Evolutionary conservation across 2,888 invertebrate species (phyloP), one percentile per base, ranked within the genome.

Genomic region (Priocnemis perturbator): DNA sequence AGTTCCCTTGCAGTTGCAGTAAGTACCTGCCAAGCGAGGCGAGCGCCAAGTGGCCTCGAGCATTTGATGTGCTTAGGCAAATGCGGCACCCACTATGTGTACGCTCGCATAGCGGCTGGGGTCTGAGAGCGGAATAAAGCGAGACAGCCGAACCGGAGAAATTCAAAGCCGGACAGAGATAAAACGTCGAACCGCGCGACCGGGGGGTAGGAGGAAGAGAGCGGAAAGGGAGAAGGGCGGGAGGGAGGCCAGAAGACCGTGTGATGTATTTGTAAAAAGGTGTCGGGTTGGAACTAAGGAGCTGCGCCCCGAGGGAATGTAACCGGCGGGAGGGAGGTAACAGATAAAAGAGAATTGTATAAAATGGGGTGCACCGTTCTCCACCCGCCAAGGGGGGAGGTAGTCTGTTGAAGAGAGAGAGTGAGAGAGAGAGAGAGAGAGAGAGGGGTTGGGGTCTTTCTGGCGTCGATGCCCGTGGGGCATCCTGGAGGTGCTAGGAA

Each of bases 241-340:
- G 50, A 48, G 69, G 61, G 64, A 23, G 79, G 71, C 79, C 85
- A 86, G 81, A 84, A 85, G 84, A 86, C 86, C 85, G 86, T 86
- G 87, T 86, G 88, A 87, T 88, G 88, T 88, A 87, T 88, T 88
- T 88, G 88, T 89, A 88, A 88, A 89, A 87, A 88, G 89, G 89
- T 88, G 88, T 87, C 86, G 87, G 89, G 83, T 86, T 86, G 88
- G 88, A 88, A 87, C 86, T 86, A 87, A 87, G 87, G 80, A 86
- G 74, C 82, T 67, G 79, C 72, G 85, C 87, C 88, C 86, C 87
- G 85, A 83, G 88, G 88, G 88, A 88, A 79, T 75, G 77, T 67
- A 79, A 80, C 81, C 81, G 78, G 74, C 78, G 79, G 81, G 80
- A 78, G 83, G 79, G 85, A 82, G 83, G 83, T 84, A 81, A 83